Base-by-base conservation (phyloP, 2,113 vertebrate genomes). In the Tinamus guttatus region DNA sequence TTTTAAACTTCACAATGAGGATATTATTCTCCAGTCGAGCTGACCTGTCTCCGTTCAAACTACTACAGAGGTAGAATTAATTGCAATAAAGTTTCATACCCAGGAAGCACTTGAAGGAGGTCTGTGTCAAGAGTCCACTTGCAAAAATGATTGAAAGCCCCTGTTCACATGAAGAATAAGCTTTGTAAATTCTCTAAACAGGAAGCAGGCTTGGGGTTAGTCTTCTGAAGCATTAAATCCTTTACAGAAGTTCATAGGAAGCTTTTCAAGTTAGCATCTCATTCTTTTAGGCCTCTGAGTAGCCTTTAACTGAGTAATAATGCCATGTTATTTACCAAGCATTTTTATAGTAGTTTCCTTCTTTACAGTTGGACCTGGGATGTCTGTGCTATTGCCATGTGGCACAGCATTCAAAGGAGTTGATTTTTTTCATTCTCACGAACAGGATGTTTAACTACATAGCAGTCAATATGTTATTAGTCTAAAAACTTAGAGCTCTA, bases 311-410 rank as follows among this genome's bases (percentile, higher is more conserved):
- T 77, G 56, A 94, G 9, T 65, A 91, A 83, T 79, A 87, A 92
- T 81, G 89, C 30, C 49, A 52, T 47, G 65, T 73, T 85, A 64
- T 94, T 91, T 97, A 68, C 68, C 63, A 92, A 76, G 45, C n/a
- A 91, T 95, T 96, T 97, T 96, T 91, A 81, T 56, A 90, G 64
- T 36, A 89, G 70, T 94, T 97, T 97, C 71, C 58, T 79, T 94
- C 75, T 95, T 74, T 95, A 75, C 75, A 91, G 87, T 30, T 96
- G 92, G 75, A 89, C 47, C 36, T 92, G 95, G 78, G 69, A 84
- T 92, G 62, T 85, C 87, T 97, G 56, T 90, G 75, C 54, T 38
- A 59, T 13, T 95, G 75, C 87, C 92, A 96, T 75, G 87, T 90
- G 82, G 79, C 67, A 89, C 30, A 52, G 56, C 9, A 27, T 96